phyloP scores from a whole-genome alignment of 2,797 vertebrate genomes.

The Mormyrus hasselquistii region DNA sequence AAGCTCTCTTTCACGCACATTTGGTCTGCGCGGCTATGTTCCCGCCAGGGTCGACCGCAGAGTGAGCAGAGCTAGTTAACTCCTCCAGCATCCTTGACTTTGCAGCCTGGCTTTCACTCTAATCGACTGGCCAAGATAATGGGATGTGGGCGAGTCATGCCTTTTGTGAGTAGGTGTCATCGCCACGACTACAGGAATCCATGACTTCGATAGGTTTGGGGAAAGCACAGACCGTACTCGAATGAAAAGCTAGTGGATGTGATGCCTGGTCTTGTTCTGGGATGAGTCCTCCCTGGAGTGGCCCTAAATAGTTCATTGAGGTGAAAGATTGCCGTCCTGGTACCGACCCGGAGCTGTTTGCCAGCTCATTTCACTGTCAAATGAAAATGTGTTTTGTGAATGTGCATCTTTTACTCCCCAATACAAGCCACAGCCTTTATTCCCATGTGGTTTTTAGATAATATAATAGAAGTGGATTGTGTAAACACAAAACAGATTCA shows the following conservation, averaged over 20 bases:
- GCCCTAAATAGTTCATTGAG: not conserved
- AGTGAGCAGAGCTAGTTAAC: constrained; percentile 19
- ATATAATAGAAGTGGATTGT: not conserved
- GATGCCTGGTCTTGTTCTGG: constrained; percentile 23
- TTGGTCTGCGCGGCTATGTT: not conserved
- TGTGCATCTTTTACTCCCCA: not conserved
- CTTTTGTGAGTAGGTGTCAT: constrained; percentile 46
- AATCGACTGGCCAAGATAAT: constrained; percentile 53
- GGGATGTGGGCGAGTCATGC: constrained; percentile 44
- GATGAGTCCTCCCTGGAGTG: not conserved
- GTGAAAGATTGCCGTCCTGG: constrained; percentile 16
- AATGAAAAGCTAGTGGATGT: constrained; percentile 21
- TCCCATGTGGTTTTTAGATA: not conserved
- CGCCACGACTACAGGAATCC: constrained; percentile 41
- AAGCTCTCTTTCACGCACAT: not conserved
- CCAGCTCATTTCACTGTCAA: not conserved
- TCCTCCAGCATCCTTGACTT: constrained; percentile 39
- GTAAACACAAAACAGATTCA: not conserved
- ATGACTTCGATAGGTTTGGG: constrained; percentile 41
- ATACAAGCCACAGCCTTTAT: not conserved
- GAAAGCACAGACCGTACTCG: constrained; percentile 26
- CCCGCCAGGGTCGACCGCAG: constrained; percentile 3
- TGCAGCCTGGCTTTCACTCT: constrained; percentile 46
- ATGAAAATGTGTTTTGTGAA: not conserved
- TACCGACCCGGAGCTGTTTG: constrained; percentile 11